phyloP scores from a whole-genome alignment of 2,888 invertebrate species.

The Acronicta psi region DNA sequence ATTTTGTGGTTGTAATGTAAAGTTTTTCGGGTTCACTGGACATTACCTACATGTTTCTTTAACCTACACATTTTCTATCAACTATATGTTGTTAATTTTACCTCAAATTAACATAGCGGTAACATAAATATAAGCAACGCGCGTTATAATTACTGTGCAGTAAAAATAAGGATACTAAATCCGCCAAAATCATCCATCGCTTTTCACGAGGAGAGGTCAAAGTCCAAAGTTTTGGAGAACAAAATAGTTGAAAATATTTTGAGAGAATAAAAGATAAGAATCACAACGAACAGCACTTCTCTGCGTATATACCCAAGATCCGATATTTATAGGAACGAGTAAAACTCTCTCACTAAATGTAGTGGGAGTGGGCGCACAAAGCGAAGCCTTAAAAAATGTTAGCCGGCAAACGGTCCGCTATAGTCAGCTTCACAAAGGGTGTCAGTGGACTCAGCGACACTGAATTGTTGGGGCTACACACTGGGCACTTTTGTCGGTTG shows the following conservation, averaged over 20 bases:
- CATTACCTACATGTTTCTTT: too few relatives aligned
- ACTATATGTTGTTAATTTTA: neutral
- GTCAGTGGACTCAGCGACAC: constrained; percentile 13
- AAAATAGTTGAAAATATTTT: too few relatives aligned
- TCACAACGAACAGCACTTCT: constrained; percentile 6
- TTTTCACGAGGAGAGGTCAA: too few relatives aligned
- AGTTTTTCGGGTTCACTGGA: constrained; percentile 11
- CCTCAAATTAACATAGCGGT: too few relatives aligned
- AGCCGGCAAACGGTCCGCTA: constrained; percentile 34
- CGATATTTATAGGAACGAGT: constrained; percentile 30
- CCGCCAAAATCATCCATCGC: too few relatives aligned
- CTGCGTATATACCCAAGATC: constrained; percentile 4
- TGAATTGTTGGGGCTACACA: constrained; percentile 2
- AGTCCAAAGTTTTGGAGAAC: too few relatives aligned
- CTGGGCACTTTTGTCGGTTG: neutral
- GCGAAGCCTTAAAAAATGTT: constrained; percentile 51
- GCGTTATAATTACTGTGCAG: too few relatives aligned
- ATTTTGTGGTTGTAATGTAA: constrained; percentile 38
- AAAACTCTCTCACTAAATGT: constrained; percentile 14
- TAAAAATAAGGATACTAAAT: too few relatives aligned
- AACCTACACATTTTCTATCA: too few relatives aligned
- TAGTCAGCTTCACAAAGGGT: constrained; percentile 46
- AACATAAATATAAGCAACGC: too few relatives aligned
- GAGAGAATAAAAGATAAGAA: neutral
- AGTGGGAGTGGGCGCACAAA: constrained; percentile 33